Percentiles rank a stretch among this genome's conserved stretches.
phyloP scores from a whole-genome alignment of 2,888 invertebrate species.

The Frankliniella intonsa region DNA sequence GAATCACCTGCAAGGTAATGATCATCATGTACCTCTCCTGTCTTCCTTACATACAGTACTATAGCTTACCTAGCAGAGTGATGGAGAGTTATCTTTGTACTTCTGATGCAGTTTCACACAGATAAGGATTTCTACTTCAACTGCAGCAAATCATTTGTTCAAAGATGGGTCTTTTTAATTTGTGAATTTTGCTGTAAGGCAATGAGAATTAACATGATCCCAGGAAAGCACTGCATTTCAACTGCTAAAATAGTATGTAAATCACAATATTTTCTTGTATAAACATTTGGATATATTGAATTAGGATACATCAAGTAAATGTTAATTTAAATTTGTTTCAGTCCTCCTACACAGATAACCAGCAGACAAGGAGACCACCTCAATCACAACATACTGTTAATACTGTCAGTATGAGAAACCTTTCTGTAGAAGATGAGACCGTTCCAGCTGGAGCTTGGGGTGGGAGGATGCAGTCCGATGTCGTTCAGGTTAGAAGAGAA shows the following conservation, averaged over 20 bases:
- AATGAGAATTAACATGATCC: constrained; percentile 45
- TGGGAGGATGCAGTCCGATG: no score
- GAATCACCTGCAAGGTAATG: constrained; percentile 46
- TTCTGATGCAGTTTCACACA: constrained; percentile 35
- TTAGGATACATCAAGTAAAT: neutral
- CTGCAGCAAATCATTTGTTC: constrained; percentile 48
- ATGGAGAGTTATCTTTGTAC: neutral
- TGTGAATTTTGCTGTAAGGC: constrained; percentile 49
- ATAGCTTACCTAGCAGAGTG: neutral
- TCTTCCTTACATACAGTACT: neutral
- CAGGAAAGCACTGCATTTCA: constrained; percentile 45
- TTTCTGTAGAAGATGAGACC: neutral
- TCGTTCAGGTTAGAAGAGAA: neutral
- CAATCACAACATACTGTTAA: neutral
- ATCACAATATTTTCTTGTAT: neutral
- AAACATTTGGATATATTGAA: neutral
- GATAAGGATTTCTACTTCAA: constrained; percentile 37
- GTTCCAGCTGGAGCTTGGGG: neutral
- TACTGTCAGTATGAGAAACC: neutral
- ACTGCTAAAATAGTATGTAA: neutral
- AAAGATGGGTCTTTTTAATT: constrained; percentile 48
- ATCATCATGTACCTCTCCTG: neutral
- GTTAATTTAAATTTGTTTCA: neutral
- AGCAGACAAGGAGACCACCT: neutral
- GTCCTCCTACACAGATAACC: neutral